Conservation (phyloP, 30 jellyfish, hydroid and myxozoan genomes). For the Hydractinia echinata region DNA sequence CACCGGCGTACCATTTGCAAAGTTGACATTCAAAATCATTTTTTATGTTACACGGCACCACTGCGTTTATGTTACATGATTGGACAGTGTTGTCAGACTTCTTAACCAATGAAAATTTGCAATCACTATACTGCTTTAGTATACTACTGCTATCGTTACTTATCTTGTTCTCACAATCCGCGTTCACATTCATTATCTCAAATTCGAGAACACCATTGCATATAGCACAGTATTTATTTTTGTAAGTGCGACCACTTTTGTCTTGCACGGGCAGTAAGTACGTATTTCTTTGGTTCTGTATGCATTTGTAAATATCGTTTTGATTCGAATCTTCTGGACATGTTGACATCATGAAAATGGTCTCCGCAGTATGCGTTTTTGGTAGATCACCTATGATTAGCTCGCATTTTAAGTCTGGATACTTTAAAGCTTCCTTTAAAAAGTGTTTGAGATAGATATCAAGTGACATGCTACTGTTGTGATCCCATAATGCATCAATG, state of each 20-base stretch:
- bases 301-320: not conserved
- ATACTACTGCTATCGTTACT: not conserved
- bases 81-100: not conserved
- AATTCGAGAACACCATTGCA: not conserved
- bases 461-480: not conserved
- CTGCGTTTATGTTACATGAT: not conserved
- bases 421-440: not conserved
- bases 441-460: not conserved
- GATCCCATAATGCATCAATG: not conserved
- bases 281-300: not conserved
- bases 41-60: not conserved
- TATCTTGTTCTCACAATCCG: not conserved
- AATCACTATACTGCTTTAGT: not conserved
- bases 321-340: not conserved
- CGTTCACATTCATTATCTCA: not conserved
- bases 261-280: not conserved
- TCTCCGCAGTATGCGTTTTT: not conserved
- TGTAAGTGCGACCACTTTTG: not conserved
- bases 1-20: not conserved
- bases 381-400: not conserved
- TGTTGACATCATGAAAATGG: not conserved
- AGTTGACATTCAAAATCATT: not conserved
- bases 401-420: not conserved
- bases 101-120: not conserved
- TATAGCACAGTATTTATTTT: conserved; percentile 5